Evolutionary conservation across 2,797 vertebrate species (phyloP), one percentile per base, ranked within the genome.

Genomic region (Propithecus deckenii): DNA sequence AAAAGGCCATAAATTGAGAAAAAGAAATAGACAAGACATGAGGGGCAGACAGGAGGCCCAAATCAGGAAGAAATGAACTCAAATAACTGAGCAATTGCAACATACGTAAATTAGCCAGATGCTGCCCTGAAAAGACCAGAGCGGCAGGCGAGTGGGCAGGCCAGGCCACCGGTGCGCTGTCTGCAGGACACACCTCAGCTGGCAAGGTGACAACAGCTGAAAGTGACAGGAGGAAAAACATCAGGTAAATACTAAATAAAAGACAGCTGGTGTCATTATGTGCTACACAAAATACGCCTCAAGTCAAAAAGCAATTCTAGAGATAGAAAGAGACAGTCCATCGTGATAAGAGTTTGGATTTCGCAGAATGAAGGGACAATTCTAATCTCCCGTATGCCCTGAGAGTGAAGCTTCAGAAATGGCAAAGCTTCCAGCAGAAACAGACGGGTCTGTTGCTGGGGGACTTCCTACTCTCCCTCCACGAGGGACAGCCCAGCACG

Each of bases 391-490:
- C 8, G 20, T 35, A 0, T 9, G 30, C 32, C 30, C 25, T 12
- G 18, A 38, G 12, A 18, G 11, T 6, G 3, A 4, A 7, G 1
- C 72, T 38, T 35, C 61, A 20, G 25, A 2, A 48, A 5, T 4
- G 6, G 9, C 43, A 1, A 2, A 59, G 22, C 61, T 4, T 0
- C 43, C 11, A 10, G 50, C 17, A 35, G 18, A 43, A 23, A 57
- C 4, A 20, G 30, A 4, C 12, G 0, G 13, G 41, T 14, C 23
- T 0, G 3, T 0, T 2, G 4, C 22, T 8, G 4, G 5, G 3
- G 15, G 15, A 65, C 9, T 80, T 43, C 17, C 46, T 15, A 18
- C 43, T 12, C 17, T 9, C 67, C 14, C 18, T 5, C 5, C 0
- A 17, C 5, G 7, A n/a, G 11, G 9, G 17, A n/a, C 38, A 48